Evolutionary conservation across 2,888 invertebrate genomes (phyloP).

Genomic region (Opisthograptis luteolata): DNA sequence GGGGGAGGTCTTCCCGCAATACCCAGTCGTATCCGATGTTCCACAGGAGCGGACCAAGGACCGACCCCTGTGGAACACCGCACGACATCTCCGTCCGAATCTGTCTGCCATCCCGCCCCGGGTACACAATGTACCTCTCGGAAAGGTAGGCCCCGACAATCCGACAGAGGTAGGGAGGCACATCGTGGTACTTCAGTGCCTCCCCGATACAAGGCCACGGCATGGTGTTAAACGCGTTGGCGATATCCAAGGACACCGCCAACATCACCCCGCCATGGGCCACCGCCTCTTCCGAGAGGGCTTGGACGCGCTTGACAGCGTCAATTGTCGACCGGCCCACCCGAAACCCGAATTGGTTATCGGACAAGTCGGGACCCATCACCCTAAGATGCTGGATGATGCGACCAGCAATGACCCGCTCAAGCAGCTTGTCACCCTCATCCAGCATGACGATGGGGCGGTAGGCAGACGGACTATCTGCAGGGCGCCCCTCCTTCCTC

Average conservation of each 20-base stretch:
- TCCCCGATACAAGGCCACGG: not conserved
- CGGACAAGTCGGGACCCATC: too few relatives aligned
- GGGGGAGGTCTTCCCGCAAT: not conserved
- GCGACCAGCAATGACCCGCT: not conserved
- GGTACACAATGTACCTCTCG: not conserved
- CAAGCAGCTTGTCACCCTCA: constrained; percentile 3
- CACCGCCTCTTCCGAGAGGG: not conserved
- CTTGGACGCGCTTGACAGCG: not conserved
- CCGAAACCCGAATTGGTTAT: not conserved
- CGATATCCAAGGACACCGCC: constrained; percentile 13
- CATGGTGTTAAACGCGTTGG: not conserved
- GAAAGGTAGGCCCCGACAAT: not conserved
- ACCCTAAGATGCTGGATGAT: too few relatives aligned
- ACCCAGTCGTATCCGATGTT: too few relatives aligned
- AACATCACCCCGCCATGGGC: not conserved
- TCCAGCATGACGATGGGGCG: constrained; percentile 1
- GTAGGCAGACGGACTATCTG: constrained; percentile 4
- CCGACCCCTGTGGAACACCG: too few relatives aligned
- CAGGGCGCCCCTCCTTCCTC: not conserved
- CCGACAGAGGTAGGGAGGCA: not conserved
- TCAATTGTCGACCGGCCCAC: not conserved
- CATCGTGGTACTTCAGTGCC: too few relatives aligned
- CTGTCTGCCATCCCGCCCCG: not conserved
- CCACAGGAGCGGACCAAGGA: too few relatives aligned
- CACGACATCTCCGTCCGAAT: not conserved